Conservation (phyloP, 2,113 vertebrate genomes). For the Crypturellus undulatus region DNA sequence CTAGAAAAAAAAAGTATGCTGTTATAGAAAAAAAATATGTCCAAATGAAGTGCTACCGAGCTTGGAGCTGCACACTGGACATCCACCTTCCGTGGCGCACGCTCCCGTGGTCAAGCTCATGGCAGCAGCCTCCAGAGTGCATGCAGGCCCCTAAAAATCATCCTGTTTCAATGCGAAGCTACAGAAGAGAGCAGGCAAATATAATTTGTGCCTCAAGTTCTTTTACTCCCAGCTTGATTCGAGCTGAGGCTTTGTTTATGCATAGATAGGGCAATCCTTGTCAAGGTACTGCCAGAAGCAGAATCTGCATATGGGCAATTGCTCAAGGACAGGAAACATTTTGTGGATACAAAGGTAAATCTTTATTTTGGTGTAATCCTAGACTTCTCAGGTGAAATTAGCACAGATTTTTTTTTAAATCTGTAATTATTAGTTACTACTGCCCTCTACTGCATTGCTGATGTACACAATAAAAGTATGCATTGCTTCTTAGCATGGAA, state of each 20-base stretch:
- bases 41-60: not conserved
- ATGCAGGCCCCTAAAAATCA: not conserved
- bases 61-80: not conserved
- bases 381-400: not conserved
- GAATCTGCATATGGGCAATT: not conserved
- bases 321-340: not conserved
- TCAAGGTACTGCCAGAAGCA: not conserved
- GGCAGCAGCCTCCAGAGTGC: not conserved
- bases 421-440: not conserved
- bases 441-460: constrained; percentile 13
- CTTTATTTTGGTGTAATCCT: not conserved
- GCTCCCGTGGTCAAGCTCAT: not conserved
- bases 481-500: not conserved
- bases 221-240: not conserved
- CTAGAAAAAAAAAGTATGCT: not conserved
- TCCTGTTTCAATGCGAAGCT: not conserved
- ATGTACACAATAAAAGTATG: not conserved
- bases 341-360: not conserved
- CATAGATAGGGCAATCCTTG: not conserved
- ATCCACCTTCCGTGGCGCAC: fast-evolving
- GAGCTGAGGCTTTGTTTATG: not conserved
- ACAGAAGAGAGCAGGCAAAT: not conserved
- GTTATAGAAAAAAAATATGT: not conserved
- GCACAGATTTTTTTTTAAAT: not conserved
- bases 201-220: not conserved